phyloP scores from a whole-genome alignment of 1,140 invertebrate genomes.

The Bombus waltoni region DNA sequence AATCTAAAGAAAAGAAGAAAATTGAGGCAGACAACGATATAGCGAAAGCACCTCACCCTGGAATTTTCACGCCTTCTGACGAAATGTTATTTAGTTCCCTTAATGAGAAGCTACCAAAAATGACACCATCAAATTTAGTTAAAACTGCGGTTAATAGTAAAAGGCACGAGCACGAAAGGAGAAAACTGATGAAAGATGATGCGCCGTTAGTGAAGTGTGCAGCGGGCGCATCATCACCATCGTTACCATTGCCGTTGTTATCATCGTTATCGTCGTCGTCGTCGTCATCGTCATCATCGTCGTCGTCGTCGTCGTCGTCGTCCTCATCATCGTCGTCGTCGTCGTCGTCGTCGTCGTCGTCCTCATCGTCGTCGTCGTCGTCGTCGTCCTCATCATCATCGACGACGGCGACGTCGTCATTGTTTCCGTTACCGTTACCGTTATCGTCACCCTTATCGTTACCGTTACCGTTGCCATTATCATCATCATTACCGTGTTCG shows the following conservation, averaged over 20 bases:
- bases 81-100: constrained; percentile 61
- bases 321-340: constrained; percentile 15
- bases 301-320: neutral
- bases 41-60: constrained; percentile 70
- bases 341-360: constrained; percentile 28
- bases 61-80: constrained; percentile 74
- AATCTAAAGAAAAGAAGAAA: constrained; percentile 55
- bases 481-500: constrained; percentile 27
- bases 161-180: constrained; percentile 83
- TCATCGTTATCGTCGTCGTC: constrained; percentile 19
- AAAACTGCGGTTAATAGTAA: constrained; percentile 87
- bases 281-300: constrained; percentile 17
- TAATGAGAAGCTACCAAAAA: constrained; percentile 73
- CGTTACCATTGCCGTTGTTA: constrained; percentile 15
- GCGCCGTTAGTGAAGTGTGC: constrained; percentile 76
- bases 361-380: constrained; percentile 24
- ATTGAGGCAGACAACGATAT: constrained; percentile 2
- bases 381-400: constrained; percentile 7
- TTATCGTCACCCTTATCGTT: constrained; percentile 29
- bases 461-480: constrained; percentile 7
- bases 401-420: neutral
- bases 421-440: constrained; percentile 14
- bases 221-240: neutral
- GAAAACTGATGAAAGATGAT: constrained; percentile 75
- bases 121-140: constrained; percentile 86